Percentiles rank a stretch among this genome's conserved stretches.
phyloP scores from a whole-genome alignment of 2,888 invertebrate species.

The Netelia melanura region DNA sequence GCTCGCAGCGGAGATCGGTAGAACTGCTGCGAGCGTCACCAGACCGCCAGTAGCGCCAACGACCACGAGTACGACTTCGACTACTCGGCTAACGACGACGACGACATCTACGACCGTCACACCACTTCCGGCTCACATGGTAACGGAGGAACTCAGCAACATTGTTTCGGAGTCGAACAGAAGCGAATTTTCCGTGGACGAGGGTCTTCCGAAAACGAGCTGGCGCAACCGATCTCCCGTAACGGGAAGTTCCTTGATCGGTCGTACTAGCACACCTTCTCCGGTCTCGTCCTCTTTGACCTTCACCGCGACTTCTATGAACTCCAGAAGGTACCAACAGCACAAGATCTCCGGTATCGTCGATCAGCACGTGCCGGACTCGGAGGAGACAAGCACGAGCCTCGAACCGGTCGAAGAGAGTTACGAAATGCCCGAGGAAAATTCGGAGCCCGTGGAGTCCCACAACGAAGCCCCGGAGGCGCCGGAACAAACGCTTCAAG shows the following conservation, averaged over 20 bases:
- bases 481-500: constrained; percentile 82
- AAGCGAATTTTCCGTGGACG: constrained; percentile 87
- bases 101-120: constrained; percentile 72
- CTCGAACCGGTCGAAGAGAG: constrained; percentile 79
- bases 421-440: constrained; percentile 77
- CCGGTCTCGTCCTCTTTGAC: constrained; percentile 43
- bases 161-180: constrained; percentile 86
- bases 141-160: constrained; percentile 85
- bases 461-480: constrained; percentile 80
- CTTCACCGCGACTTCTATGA: constrained; percentile 6
- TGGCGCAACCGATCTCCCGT: constrained; percentile 77
- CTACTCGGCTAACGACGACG: constrained; percentile 39
- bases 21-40: constrained; percentile 63
- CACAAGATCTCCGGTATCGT: background rate
- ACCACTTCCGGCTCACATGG: constrained; percentile 75
- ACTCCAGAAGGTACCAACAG: constrained; percentile 50
- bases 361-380: constrained; percentile 67
- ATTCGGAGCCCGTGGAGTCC: constrained; percentile 77
- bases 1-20: constrained; percentile 46
- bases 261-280: constrained; percentile 52
- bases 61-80: constrained; percentile 36
- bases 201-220: constrained; percentile 86
- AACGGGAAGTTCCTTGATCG: constrained; percentile 74
- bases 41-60: constrained; percentile 82
- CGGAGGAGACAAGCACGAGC: constrained; percentile 71